A percentile compares a stretch with the other conserved stretches of the same genome.
These are phyloP conservation scores for Drosophila sucinea DNA, from an alignment of 1,140 invertebrate genomes.

Conservation along the genomic window DNA sequence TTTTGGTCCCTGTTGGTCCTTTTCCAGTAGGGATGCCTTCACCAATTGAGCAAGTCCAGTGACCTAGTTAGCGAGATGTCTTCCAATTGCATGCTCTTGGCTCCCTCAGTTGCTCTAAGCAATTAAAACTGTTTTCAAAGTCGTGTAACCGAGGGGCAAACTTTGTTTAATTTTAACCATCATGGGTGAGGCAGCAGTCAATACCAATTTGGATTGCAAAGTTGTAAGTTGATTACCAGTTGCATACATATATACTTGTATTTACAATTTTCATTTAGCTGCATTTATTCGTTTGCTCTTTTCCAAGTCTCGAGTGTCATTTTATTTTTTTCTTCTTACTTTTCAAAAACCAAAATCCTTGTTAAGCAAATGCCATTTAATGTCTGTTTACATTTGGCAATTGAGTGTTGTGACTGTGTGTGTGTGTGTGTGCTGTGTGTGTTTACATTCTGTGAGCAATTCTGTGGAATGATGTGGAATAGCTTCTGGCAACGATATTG, in stretches of 20 bases:
- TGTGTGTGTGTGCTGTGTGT: constrained; percentile 12
- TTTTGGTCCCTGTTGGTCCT: no score
- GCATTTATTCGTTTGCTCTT: constrained; percentile 1
- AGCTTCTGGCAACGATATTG: constrained; percentile 22
- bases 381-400: constrained; percentile 45
- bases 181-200: no score
- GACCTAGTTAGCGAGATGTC: neutral
- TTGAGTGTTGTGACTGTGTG: neutral
- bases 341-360: neutral
- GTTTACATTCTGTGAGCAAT: constrained; percentile 16
- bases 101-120: neutral
- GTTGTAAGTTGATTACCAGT: neutral
- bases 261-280: neutral
- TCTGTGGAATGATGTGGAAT: constrained; percentile 16
- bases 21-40: neutral
- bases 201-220: no score
- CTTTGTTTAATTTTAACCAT: no score
- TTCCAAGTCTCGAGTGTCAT: constrained; percentile 5
- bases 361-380: constrained; percentile 22
- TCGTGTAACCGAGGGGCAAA: neutral
- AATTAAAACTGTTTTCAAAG: constrained; percentile 3
- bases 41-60: constrained; percentile 2
- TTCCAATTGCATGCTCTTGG: neutral
- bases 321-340: constrained; percentile 3
- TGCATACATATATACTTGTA: neutral